A percentile compares a stretch with the other conserved stretches of the same genome.
Evolutionary conservation across 2,113 vertebrate species (phyloP).

Genomic region (Cynocephalus volans): DNA sequence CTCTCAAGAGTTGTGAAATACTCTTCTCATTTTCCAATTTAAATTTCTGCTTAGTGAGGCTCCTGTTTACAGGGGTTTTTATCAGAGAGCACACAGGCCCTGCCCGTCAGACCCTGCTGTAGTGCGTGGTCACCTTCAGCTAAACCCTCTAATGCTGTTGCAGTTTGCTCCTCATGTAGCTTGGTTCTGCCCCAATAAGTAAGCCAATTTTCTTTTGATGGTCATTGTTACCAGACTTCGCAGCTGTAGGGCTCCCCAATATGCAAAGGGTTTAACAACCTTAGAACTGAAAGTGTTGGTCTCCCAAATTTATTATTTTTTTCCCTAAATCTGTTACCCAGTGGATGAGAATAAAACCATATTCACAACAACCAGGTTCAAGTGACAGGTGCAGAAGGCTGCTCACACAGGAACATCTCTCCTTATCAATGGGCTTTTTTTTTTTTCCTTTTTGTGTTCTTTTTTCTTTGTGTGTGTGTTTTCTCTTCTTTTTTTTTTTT

Average conservation of each 20-base stretch:
- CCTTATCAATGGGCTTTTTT: no score
- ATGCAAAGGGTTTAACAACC: not conserved
- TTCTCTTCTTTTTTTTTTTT: no score
- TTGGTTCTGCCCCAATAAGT: not conserved
- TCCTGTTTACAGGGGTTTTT: not conserved
- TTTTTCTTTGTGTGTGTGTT: no score
- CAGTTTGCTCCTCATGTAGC: not conserved
- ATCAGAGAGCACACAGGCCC: not conserved
- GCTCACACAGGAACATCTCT: not conserved
- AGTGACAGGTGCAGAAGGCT: not conserved
- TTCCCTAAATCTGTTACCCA: not conserved
- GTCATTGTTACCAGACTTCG: not conserved
- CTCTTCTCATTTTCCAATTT: not conserved
- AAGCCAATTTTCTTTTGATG: not conserved
- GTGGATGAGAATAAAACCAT: not conserved
- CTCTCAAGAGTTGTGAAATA: not conserved
- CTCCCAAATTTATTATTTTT: not conserved
- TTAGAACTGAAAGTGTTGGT: not conserved
- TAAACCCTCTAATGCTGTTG: not conserved
- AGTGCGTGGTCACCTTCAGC: not conserved
- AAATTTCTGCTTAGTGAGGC: not conserved
- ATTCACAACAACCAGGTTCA: not conserved
- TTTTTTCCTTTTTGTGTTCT: no score
- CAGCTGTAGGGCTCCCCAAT: not conserved
- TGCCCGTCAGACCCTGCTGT: not conserved